These are phyloP conservation scores for Herpailurus yagouaroundi DNA, from an alignment of 2,113 vertebrate genomes.

Conservation along the genomic window DNA sequence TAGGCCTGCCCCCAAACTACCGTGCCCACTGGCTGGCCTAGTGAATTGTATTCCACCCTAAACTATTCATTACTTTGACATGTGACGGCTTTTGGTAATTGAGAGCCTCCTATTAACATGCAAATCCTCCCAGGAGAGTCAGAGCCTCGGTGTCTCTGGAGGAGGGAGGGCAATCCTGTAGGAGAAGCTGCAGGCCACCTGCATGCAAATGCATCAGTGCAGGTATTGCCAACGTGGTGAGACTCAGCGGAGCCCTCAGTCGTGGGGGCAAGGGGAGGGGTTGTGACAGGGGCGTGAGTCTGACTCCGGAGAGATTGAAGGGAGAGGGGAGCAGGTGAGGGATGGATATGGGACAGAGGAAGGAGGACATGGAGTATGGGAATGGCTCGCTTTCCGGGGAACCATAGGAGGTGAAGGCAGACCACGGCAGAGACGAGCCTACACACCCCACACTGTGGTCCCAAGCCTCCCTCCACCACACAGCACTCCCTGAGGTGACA, in stretches of 20 bases:
- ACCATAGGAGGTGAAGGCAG: accelerated
- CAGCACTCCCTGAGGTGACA: neutral
- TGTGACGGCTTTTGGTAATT: neutral
- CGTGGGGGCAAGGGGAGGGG: accelerated
- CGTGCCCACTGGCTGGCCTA: neutral
- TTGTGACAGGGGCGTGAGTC: neutral
- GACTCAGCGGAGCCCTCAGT: neutral
- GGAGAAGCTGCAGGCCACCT: neutral
- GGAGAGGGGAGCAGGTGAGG: neutral
- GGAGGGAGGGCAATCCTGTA: neutral
- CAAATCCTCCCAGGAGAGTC: neutral
- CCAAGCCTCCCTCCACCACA: neutral
- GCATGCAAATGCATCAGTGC: neutral
- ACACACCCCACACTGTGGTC: neutral
- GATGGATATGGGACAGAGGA: neutral
- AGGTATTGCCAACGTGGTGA: neutral
- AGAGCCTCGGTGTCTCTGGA: neutral
- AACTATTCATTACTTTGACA: neutral
- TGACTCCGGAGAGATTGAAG: neutral
- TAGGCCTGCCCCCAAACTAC: neutral
- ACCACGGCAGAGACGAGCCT: neutral
- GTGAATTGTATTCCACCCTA: neutral
- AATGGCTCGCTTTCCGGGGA: neutral
- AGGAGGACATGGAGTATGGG: neutral
- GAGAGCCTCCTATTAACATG: neutral